Evolutionary conservation across 2,113 vertebrate species (phyloP).

Genomic region (Gadus chalcogrammus): DNA sequence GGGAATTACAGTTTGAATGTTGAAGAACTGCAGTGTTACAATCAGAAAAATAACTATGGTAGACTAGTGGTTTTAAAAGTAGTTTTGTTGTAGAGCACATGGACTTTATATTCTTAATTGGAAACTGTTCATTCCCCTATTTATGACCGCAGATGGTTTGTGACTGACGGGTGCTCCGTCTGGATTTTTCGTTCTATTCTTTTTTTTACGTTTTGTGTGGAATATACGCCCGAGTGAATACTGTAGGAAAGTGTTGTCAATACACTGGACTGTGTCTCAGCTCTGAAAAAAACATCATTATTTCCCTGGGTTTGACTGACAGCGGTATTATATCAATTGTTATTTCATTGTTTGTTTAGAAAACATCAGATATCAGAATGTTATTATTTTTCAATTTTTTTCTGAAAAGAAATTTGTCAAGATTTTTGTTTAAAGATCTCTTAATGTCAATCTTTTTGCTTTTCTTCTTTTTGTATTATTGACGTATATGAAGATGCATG

Average conservation of each 20-base stretch:
- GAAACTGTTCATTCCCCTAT: conserved; percentile 38
- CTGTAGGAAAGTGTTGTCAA: conserved; percentile 11
- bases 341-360: conserved; percentile 28
- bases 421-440: conserved; percentile 39
- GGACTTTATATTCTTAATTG: conserved; percentile 43
- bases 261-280: not conserved
- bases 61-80: conserved; percentile 48
- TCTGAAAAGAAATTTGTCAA: conserved; percentile 30
- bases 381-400: conserved; percentile 33
- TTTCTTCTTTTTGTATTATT: conserved; percentile 49
- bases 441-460: conserved; percentile 30
- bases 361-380: conserved; percentile 27
- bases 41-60: conserved; percentile 44
- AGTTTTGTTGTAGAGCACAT: conserved; percentile 51
- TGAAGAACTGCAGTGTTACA: conserved; percentile 58
- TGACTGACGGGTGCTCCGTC: conserved; percentile 49
- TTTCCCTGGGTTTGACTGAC: not conserved
- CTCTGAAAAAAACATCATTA: not conserved
- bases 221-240: conserved; percentile 18
- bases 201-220: conserved; percentile 36
- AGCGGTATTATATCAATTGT: not conserved
- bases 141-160: conserved; percentile 38
- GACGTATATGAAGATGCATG: conserved; percentile 47
- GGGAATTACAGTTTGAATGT: conserved; percentile 30
- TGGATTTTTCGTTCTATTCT: conserved; percentile 44